Evolutionary conservation across 2,888 invertebrate genomes (phyloP), one percentile per base, ranked within the genome.

Genomic region (Ormyrus pomaceus): DNA sequence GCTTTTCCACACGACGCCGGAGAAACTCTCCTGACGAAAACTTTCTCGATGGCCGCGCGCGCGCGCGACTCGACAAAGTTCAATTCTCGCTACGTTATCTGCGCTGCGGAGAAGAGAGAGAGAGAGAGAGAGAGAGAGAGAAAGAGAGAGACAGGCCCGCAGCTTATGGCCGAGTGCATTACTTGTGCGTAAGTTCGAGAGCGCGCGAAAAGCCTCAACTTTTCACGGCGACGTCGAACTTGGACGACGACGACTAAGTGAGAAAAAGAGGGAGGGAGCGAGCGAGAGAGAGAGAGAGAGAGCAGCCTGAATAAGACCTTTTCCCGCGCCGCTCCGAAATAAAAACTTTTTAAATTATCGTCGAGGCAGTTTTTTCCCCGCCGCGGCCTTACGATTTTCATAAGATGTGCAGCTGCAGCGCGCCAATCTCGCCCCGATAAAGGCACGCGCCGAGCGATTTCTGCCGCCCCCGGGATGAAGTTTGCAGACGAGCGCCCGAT

Each of bases 221-320:
- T 85, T 76, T 85, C 85, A 77, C 82, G 82, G 55, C 76, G 65
- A 82, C 80, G 84, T 83, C 77, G 82, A 83, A 71, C 71, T 71
- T 71, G 66, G 34, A 34, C 34, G 34, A 34, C 13, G 13, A 48
- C 48, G 61, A 51, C 59, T 71, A 51, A 71, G 71, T 61, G 71
- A 71, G 71, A 51, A 61, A 71, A 71, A 61, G 71, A 19, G 59
- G 46, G 59, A 59, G 50, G 53, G 50, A 46, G 11, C 4, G 48
- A 6, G n/a, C 0, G 13, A 13, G 13, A 46, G 48, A 6, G n/a
- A 48, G 62, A 48, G 48, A 62, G n/a, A 45, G 48, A 62, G n/a
- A 13, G 68, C 13, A 7, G 65, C 65, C 34, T 61, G 74, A 73
- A 65, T 65, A 65, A 65, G 74, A 81, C 73, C 78, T 66, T 81